Conservation (phyloP, 2,888 invertebrate genomes). For the Diaperis boleti region DNA sequence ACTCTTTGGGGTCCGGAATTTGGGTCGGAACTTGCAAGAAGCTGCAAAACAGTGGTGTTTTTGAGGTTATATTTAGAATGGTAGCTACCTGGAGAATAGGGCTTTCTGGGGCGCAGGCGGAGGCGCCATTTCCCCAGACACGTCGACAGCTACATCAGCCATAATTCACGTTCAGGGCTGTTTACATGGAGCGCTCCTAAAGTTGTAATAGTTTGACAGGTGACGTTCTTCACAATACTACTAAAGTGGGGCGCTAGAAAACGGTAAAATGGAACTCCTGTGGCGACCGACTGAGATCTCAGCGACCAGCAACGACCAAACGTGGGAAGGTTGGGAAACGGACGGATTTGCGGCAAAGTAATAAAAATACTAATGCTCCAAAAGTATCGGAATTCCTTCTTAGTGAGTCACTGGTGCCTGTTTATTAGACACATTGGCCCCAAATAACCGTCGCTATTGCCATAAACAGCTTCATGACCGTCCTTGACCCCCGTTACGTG, state of each 20-base stretch:
- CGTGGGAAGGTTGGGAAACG: no score
- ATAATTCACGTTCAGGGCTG: constrained; percentile 42
- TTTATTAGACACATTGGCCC: no score
- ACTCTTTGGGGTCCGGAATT: constrained; percentile 68
- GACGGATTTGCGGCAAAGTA: no score
- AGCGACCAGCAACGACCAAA: no score
- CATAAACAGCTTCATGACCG: background rate
- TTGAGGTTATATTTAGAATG: constrained; percentile 39
- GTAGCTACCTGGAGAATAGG: constrained; percentile 45
- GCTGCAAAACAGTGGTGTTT: no score
- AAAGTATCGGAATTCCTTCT: no score
- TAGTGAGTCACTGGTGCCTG: no score
- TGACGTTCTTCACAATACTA: background rate
- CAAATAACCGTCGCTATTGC: background rate
- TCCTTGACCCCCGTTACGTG: background rate
- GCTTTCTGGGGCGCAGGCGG: constrained; percentile 40
- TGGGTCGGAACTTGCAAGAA: constrained; percentile 62
- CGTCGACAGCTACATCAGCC: constrained; percentile 63
- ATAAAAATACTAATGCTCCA: no score
- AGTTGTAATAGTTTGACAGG: background rate
- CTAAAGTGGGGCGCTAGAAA: background rate
- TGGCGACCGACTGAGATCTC: background rate
- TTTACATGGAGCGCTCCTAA: background rate
- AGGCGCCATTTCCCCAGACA: constrained; percentile 63
- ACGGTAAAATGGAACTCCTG: background rate